These are phyloP conservation scores for Setipinna tenuifilis DNA, from an alignment of 2,797 vertebrate species.

Conservation along the genomic window DNA sequence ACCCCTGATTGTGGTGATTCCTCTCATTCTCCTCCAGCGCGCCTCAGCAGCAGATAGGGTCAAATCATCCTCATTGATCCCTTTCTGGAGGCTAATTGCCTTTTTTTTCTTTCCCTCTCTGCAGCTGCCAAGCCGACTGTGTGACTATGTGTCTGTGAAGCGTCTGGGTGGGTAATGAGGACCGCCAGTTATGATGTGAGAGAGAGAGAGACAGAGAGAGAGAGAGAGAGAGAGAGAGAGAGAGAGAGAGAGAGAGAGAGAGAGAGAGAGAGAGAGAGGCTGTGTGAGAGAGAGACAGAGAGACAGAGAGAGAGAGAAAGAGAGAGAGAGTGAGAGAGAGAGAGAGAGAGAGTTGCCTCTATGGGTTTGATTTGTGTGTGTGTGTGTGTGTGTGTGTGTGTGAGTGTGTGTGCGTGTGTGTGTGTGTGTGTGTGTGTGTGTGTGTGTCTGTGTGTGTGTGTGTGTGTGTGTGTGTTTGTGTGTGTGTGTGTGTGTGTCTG, in stretches of 20 bases:
- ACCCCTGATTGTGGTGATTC: not conserved
- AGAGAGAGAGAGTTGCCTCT: not conserved
- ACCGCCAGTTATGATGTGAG: constrained; percentile 5
- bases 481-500: too few relatives aligned
- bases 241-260: not conserved
- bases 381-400: too few relatives aligned
- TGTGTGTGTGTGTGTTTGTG: too few relatives aligned
- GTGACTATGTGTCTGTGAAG: not conserved
- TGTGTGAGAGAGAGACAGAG: not conserved
- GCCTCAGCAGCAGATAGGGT: not conserved
- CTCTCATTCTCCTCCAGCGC: not conserved
- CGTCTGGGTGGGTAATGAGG: constrained; percentile 20
- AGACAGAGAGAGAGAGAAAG: not conserved
- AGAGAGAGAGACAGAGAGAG: not conserved
- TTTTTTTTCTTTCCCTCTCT: constrained; percentile 20
- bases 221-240: not conserved
- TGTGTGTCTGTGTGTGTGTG: too few relatives aligned
- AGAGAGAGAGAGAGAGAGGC: not conserved
- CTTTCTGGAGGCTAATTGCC: constrained; percentile 37
- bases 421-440: too few relatives aligned
- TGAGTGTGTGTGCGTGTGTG: too few relatives aligned
- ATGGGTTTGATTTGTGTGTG: not conserved
- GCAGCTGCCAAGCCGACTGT: not conserved
- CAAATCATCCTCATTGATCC: constrained; percentile 42
- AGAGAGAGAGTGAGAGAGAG: not conserved